A percentile compares a stretch with the other conserved stretches of the same genome.
Evolutionary conservation across 2,113 vertebrate genomes (phyloP).

Genomic region (Ursus arctos): DNA sequence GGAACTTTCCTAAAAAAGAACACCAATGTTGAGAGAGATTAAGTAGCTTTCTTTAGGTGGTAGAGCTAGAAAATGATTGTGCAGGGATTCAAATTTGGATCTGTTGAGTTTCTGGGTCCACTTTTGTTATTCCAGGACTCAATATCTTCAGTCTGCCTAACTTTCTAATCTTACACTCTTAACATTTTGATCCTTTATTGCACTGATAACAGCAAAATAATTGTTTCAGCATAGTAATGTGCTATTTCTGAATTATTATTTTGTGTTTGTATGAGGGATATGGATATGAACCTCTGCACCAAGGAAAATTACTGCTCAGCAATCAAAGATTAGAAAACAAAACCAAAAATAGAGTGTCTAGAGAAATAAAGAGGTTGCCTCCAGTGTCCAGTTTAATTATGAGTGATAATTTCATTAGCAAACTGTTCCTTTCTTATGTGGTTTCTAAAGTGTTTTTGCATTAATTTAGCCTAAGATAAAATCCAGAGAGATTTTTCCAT

Average conservation of each 20-base stretch:
- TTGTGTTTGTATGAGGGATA: neutral
- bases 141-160: neutral
- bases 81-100: neutral
- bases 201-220: neutral
- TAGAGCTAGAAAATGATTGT: neutral
- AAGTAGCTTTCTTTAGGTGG: neutral
- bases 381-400: constrained; percentile 33
- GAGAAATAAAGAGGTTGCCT: neutral
- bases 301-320: constrained; percentile 43
- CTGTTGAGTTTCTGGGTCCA: neutral
- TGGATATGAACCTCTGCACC: neutral
- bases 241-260: neutral
- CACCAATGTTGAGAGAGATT: neutral
- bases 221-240: neutral
- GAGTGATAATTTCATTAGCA: constrained; percentile 43
- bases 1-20: neutral
- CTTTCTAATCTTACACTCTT: neutral
- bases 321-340: constrained; percentile 5
- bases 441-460: constrained; percentile 43
- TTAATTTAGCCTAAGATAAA: constrained; percentile 40
- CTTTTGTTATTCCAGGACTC: neutral
- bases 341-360: neutral
- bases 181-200: neutral
- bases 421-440: constrained; percentile 25
- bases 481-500: neutral